Percentiles rank a stretch among this genome's conserved stretches.
These are phyloP conservation scores for Octodon degus DNA, from an alignment of 2,113 vertebrate genomes.

Conservation along the genomic window DNA sequence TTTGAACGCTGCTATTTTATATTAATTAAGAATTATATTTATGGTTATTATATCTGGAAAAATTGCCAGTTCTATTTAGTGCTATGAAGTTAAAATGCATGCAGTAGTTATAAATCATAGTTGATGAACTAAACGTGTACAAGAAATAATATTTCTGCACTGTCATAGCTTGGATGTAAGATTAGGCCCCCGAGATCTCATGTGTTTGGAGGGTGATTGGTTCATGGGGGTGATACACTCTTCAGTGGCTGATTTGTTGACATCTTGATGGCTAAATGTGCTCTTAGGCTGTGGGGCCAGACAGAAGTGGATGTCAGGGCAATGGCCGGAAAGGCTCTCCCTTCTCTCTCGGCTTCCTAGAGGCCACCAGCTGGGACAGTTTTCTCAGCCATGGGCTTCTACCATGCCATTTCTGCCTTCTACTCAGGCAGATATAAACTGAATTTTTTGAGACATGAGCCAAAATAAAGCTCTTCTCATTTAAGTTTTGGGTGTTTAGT, in stretches of 20 bases:
- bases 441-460: not conserved
- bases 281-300: not conserved
- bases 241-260: not conserved
- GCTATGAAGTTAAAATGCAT: conserved; percentile 35
- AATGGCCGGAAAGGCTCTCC: not conserved
- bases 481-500: not conserved
- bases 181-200: not conserved
- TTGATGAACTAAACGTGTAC: not conserved
- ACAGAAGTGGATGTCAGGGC: not conserved
- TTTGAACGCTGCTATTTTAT: conserved; percentile 25
- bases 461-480: not conserved
- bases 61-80: not conserved
- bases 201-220: not conserved
- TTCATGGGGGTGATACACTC: not conserved
- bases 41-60: conserved; percentile 20
- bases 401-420: not conserved
- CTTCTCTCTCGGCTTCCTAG: not conserved
- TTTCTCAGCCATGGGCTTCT: not conserved
- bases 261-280: not conserved
- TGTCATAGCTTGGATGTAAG: not conserved
- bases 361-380: not conserved
- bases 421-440: not conserved
- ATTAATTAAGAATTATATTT: conserved; percentile 42
- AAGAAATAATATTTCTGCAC: not conserved
- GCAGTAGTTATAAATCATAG: conserved; percentile 4